These are phyloP conservation scores for Thunnus maccoyii DNA, from an alignment of 2,113 vertebrate species.

Conservation along the genomic window DNA sequence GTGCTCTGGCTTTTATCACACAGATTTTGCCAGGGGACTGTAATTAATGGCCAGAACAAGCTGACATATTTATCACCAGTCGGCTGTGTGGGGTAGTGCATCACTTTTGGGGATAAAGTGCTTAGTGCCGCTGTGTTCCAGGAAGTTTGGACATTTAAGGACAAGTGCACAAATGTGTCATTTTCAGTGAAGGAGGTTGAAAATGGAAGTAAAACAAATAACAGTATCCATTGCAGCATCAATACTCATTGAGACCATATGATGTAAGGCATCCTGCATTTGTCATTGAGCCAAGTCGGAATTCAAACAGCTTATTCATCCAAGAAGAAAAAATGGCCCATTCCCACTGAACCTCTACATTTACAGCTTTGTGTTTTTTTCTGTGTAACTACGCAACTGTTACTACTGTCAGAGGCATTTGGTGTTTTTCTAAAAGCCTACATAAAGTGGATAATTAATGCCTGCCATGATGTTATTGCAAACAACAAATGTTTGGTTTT, in stretches of 20 bases:
- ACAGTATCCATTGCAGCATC: not conserved
- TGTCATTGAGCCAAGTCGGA: not conserved
- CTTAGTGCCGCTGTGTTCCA: constrained; percentile 18
- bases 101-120: not conserved
- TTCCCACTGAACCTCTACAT: constrained; percentile 5
- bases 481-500: constrained; percentile 26
- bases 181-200: constrained; percentile 6
- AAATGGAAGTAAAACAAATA: not conserved
- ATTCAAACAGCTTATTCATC: constrained; percentile 13
- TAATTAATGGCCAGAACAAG: constrained; percentile 29
- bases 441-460: not conserved
- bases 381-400: constrained; percentile 33
- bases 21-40: constrained; percentile 2
- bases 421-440: not conserved
- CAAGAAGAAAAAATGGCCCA: not conserved
- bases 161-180: not conserved
- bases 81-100: not conserved
- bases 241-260: not conserved
- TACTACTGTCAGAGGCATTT: not conserved
- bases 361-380: constrained; percentile 19
- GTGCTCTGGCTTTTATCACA: constrained; percentile 41
- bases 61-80: constrained; percentile 49
- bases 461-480: not conserved
- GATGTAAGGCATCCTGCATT: not conserved
- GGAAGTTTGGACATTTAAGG: constrained; percentile 5